Conservation (phyloP, 1,140 invertebrate genomes). For the Akabosia matsudoensis region DNA sequence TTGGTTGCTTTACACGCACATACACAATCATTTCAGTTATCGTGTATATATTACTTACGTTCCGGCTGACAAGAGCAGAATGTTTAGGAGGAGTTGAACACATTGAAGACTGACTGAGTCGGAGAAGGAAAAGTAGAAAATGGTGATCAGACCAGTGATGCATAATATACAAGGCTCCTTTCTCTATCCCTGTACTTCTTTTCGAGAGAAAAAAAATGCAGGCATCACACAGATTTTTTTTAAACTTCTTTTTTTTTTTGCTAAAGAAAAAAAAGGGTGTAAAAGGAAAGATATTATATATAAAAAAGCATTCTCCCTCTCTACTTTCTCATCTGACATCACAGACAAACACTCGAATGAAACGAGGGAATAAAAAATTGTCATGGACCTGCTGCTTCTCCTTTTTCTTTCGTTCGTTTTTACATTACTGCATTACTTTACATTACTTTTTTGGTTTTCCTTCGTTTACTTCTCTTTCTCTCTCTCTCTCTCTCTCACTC, state of each 20-base stretch:
- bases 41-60: conserved; percentile 16
- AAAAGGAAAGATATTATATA: conserved; percentile 20
- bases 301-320: conserved; percentile 9
- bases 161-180: conserved; percentile 15
- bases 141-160: conserved; percentile 22
- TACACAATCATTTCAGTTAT: background rate
- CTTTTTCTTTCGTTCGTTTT: background rate
- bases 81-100: conserved; percentile 2
- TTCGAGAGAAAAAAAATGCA: conserved; percentile 10
- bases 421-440: conserved; percentile 2
- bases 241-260: background rate
- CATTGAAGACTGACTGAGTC: background rate
- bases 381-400: conserved; percentile 29
- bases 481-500: no score
- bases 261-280: conserved; percentile 20
- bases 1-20: background rate
- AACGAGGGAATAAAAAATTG: conserved; percentile 40
- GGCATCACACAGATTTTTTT: conserved; percentile 21
- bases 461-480: background rate
- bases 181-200: no score
- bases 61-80: conserved; percentile 24
- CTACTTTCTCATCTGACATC: conserved; percentile 31
- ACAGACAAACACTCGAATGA: conserved; percentile 36
- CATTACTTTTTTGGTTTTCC: conserved; percentile 3
- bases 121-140: background rate